Conservation (phyloP, 2,113 vertebrate genomes). For the Ascaphus truei region DNA sequence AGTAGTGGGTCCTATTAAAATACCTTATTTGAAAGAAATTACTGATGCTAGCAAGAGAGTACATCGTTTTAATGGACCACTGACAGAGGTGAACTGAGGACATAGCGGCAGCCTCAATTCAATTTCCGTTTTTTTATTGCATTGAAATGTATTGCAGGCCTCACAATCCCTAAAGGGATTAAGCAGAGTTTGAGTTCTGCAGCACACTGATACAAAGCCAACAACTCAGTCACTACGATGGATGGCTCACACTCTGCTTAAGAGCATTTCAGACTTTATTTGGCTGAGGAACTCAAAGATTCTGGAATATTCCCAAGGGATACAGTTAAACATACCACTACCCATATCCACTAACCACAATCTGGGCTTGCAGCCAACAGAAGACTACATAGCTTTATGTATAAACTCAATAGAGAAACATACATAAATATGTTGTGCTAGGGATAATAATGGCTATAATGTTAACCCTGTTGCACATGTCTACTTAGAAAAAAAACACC, state of each 20-base stretch:
- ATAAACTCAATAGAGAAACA: neutral
- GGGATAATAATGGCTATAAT: conserved; percentile 8
- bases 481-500: neutral
- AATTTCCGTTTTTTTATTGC: conserved; percentile 32
- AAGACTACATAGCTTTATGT: neutral
- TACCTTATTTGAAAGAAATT: neutral
- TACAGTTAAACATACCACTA: conserved; percentile 23
- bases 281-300: conserved; percentile 24
- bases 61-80: conserved; percentile 2
- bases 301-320: conserved; percentile 14
- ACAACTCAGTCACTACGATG: conserved; percentile 19
- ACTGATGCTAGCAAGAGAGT: neutral
- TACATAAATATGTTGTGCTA: conserved; percentile 8
- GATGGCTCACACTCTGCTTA: conserved; percentile 10
- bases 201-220: conserved; percentile 2
- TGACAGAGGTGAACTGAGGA: conserved; percentile 25
- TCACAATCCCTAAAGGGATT: conserved; percentile 12
- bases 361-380: conserved; percentile 16
- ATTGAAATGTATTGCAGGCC: conserved; percentile 20
- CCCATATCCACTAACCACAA: conserved; percentile 13
- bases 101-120: conserved; percentile 7
- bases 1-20: no score
- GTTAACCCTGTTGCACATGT: neutral
- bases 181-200: conserved; percentile 11
- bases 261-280: conserved; percentile 20